These are phyloP conservation scores for Arctia plantaginis DNA, from an alignment of 2,888 invertebrate genomes.

Conservation along the genomic window DNA sequence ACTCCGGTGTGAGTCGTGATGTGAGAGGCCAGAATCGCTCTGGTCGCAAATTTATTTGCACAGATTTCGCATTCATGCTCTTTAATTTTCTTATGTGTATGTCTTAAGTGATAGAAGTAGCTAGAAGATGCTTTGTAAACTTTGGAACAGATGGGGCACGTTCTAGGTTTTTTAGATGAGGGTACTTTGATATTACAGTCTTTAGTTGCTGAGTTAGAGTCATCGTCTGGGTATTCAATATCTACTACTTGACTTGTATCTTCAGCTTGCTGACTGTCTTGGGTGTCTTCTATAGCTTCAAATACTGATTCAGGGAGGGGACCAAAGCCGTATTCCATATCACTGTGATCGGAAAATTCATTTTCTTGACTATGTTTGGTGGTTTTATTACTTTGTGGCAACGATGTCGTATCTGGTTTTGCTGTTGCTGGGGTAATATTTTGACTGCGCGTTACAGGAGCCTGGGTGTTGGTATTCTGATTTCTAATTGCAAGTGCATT, in stretches of 20 bases:
- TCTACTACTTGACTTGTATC: constrained; percentile 13
- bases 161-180: constrained; percentile 58
- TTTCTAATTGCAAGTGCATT: neutral
- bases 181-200: neutral
- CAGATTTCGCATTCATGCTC: constrained; percentile 82
- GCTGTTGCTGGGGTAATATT: neutral
- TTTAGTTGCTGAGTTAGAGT: constrained; percentile 8
- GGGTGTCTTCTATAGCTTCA: constrained; percentile 70
- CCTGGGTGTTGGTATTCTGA: neutral
- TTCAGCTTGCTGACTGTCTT: constrained; percentile 51
- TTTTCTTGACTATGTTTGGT: constrained; percentile 32
- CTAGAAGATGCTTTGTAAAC: constrained; percentile 79
- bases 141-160: constrained; percentile 81
- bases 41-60: constrained; percentile 78
- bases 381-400: neutral
- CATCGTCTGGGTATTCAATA: constrained; percentile 9
- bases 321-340: constrained; percentile 62
- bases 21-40: constrained; percentile 77
- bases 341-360: constrained; percentile 69
- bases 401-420: neutral
- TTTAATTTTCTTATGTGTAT: constrained; percentile 76
- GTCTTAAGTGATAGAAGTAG: constrained; percentile 84
- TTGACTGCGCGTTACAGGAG: neutral
- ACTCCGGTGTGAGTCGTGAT: constrained; percentile 77
- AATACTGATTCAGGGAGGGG: constrained; percentile 70